Percentiles rank a stretch among this genome's conserved stretches.
Conservation (phyloP, 1,140 invertebrate genomes). For the Gerris buenoi region DNA sequence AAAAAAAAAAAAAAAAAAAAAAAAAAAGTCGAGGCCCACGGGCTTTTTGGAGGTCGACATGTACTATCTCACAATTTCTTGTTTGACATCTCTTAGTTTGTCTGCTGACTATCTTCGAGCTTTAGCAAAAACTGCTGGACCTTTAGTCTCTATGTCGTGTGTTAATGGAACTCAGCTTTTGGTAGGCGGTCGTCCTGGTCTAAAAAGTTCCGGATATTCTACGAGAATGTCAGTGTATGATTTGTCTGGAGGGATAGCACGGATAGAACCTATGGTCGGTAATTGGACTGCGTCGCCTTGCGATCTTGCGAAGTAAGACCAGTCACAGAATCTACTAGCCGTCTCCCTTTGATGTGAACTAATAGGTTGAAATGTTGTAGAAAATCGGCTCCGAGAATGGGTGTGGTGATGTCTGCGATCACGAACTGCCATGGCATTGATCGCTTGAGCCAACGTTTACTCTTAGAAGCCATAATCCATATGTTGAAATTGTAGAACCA, state of each 20-base stretch:
- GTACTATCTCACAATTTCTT: too few species aligned
- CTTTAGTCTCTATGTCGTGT: too few species aligned
- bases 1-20: too few species aligned
- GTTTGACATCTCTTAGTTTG: too few species aligned
- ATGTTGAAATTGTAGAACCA: conserved; percentile 26
- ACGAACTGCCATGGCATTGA: too few species aligned
- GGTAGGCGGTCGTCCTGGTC: neutral
- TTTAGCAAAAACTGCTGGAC: too few species aligned
- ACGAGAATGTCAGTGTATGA: neutral
- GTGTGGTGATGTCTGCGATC: conserved; percentile 28
- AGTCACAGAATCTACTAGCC: neutral
- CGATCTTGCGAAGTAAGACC: too few species aligned
- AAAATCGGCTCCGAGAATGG: conserved; percentile 32
- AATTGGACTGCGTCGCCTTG: neutral
- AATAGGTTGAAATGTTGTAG: conserved; percentile 7
- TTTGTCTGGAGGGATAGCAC: neutral
- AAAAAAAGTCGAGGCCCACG: conserved; percentile 33
- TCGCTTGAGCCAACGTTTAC: conserved; percentile 27
- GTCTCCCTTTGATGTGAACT: neutral
- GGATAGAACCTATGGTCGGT: neutral
- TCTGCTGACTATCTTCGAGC: too few species aligned
- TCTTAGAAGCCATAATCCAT: conserved; percentile 21
- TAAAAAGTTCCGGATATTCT: neutral
- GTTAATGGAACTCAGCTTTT: too few species aligned
- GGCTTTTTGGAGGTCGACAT: conserved; percentile 24